Evolutionary conservation across 2,113 vertebrate species (phyloP), one percentile per base, ranked within the genome.

Genomic region (Triplophysa dalaica): DNA sequence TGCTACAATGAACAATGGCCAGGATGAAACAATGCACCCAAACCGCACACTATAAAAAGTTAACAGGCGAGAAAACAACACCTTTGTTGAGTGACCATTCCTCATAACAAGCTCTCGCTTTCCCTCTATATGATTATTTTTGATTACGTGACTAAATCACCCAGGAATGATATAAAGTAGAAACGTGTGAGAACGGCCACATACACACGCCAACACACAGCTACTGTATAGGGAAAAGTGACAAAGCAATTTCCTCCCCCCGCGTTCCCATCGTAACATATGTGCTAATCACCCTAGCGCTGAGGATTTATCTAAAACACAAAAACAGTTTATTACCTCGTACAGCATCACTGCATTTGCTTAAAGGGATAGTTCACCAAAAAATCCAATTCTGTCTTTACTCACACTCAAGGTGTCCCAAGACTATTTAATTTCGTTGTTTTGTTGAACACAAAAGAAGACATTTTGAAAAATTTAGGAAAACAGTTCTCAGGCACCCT

Each of bases 231-330:
- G 33, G 33, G 17, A 26, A 66, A 81, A 43, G 58, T 72, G 78
- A 50, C 67, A 72, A 82, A 65, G 81, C 75, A 70, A 64, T 70
- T 72, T 72, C 80, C 75, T 72, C 58, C 38, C 67, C 12, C 24
- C 6, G 4, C 16, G 26, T 69, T 13, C 66, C 26, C 66, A 70
- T 24, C 16, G 21, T 50, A 81, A 77, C 76, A 77, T 64, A 77
- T 77, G 80, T 82, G 75, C 75, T 82, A 82, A 82, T 82, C 62
- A 81, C 50, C 43, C 60, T 61, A 60, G 77, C 38, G 16, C 38
- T 62, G 29, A 38, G 68, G 29, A 54, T 19, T 58, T 58, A 10
- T 58, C 8, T 58, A 21, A 9, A 58, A 8, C n/a, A 10, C 7
- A 2, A 21, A n/a, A 58, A 3, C 7, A 9, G 54, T n/a, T 58